Conservation (phyloP, 2,113 vertebrate genomes). For the Loxodonta africana region DNA sequence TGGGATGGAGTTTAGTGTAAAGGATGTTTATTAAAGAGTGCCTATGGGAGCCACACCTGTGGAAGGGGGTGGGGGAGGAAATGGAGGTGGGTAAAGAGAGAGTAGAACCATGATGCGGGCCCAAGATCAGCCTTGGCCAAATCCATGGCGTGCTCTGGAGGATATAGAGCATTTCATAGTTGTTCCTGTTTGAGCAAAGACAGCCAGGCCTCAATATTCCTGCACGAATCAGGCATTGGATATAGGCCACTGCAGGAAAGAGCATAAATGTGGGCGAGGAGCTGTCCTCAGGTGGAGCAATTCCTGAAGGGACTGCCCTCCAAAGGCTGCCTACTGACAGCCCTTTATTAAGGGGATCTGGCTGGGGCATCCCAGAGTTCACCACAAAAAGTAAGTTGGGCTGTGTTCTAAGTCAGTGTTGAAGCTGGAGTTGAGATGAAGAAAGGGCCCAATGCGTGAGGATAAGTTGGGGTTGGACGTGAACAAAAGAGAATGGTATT, state of each 20-base stretch:
- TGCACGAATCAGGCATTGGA: background rate
- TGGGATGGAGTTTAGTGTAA: background rate
- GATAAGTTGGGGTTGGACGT: background rate
- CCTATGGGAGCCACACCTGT: background rate
- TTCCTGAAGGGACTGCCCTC: background rate
- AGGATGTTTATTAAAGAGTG: slow-evolving; percentile 41
- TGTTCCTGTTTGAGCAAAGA: background rate
- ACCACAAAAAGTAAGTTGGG: background rate
- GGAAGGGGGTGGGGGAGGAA: background rate
- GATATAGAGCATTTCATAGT: background rate
- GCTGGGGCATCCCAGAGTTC: background rate
- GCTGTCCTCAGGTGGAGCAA: background rate
- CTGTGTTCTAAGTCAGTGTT: slow-evolving; percentile 53
- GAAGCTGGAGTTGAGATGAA: background rate
- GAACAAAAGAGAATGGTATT: background rate
- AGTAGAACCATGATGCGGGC: background rate
- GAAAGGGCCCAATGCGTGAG: background rate
- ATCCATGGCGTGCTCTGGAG: background rate
- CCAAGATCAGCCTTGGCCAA: background rate
- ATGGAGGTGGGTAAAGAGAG: background rate
- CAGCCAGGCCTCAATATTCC: slow-evolving; percentile 9
- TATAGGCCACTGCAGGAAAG: background rate
- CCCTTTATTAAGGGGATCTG: background rate
- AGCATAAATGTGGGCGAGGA: background rate
- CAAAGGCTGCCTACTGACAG: background rate